phyloP scores from a whole-genome alignment of 2,113 vertebrate species.

The Synodontis membranacea region DNA sequence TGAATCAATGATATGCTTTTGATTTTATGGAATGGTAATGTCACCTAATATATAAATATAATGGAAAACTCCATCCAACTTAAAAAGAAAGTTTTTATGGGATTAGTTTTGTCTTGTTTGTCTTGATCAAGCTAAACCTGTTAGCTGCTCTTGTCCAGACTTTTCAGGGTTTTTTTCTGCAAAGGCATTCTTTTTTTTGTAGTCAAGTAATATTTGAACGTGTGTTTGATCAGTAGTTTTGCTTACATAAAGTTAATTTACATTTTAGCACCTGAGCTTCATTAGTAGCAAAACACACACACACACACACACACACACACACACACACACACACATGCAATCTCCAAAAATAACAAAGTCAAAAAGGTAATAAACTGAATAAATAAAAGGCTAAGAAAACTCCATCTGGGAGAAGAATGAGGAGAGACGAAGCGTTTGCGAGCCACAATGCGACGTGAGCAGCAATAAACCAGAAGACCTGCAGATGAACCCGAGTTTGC shows the following conservation, averaged over 20 bases:
- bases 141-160: background rate
- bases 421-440: constrained; percentile 56
- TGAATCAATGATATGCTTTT: no score
- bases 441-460: constrained; percentile 62
- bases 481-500: constrained; percentile 73
- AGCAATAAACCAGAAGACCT: constrained; percentile 64
- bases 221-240: background rate
- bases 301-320: constrained; percentile 6
- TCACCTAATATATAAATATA: background rate
- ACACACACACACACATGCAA: background rate
- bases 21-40: background rate
- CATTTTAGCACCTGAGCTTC: background rate
- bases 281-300: background rate
- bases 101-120: background rate
- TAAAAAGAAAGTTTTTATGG: no score
- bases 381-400: constrained; percentile 39
- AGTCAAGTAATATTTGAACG: background rate
- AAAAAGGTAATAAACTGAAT: constrained; percentile 35
- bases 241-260: background rate
- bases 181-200: background rate
- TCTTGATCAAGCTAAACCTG: background rate
- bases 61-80: no score
- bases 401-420: constrained; percentile 59
- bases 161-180: background rate
- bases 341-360: constrained; percentile 17